A percentile compares a stretch with the other conserved stretches of the same genome.
phyloP scores from a whole-genome alignment of 2,113 vertebrate species.

The Zonotrichia leucophrys region DNA sequence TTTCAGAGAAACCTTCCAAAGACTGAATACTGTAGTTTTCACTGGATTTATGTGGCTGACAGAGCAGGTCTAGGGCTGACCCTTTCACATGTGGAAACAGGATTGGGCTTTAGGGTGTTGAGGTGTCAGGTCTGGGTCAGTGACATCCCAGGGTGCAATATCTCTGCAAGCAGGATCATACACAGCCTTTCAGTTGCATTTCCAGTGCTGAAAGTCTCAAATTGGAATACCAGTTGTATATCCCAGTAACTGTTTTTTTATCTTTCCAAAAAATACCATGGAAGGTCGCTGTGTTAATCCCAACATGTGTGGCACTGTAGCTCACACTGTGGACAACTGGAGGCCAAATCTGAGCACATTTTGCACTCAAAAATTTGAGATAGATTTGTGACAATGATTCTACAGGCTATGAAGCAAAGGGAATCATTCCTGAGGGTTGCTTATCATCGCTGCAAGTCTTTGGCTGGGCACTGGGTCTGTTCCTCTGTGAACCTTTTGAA shows the following conservation, averaged over 20 bases:
- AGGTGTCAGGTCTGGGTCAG: background rate
- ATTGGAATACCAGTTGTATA: too few relatives aligned
- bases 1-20: background rate
- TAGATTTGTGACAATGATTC: background rate
- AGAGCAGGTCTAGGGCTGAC: background rate
- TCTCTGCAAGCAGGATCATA: background rate
- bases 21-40: background rate
- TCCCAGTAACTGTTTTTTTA: background rate
- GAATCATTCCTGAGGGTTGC: background rate
- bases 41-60: background rate
- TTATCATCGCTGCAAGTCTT: background rate
- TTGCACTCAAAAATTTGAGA: background rate
- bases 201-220: too few relatives aligned
- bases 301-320: fast-evolving
- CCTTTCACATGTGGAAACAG: fast-evolving
- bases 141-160: fast-evolving
- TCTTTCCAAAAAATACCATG: background rate
- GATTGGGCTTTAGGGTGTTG: background rate
- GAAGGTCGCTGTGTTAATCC: background rate
- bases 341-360: background rate
- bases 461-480: too few relatives aligned
- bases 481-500: background rate
- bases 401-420: fast-evolving
- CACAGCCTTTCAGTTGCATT: fast-evolving
- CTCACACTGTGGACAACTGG: background rate